Evolutionary conservation across 1,140 invertebrate genomes (phyloP).

Genomic region (Drosophila kanapiae): DNA sequence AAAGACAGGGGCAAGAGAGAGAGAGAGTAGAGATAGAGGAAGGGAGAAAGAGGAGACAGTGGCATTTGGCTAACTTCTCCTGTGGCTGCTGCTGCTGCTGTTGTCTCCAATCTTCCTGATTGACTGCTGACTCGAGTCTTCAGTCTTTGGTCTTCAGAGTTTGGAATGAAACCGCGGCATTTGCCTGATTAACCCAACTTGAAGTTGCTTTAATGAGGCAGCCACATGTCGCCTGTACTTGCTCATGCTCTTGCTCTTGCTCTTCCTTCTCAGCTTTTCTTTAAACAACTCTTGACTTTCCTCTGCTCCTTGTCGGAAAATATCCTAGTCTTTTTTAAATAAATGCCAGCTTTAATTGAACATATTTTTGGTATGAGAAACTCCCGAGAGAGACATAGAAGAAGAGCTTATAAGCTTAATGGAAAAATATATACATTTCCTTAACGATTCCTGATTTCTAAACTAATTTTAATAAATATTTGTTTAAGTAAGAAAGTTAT

Average conservation of each 20-base stretch:
- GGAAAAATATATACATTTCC: not conserved
- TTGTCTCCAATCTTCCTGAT: conserved; percentile 56
- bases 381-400: not conserved
- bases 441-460: not conserved
- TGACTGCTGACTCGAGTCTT: conserved; percentile 54
- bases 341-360: not conserved
- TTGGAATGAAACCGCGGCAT: conserved; percentile 23
- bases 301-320: not conserved
- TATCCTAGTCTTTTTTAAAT: not conserved
- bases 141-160: conserved; percentile 5
- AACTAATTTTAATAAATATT: not conserved
- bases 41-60: conserved; percentile 12
- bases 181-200: conserved; percentile 69
- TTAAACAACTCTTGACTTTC: not conserved
- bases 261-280: not conserved
- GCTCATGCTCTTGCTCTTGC: not conserved
- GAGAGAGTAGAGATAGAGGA: not conserved
- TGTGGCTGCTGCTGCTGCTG: conserved; percentile 9
- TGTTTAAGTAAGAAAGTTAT: not conserved
- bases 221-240: conserved; percentile 55
- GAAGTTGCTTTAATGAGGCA: conserved; percentile 72
- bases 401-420: not conserved
- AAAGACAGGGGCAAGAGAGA: not conserved
- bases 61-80: conserved; percentile 66
- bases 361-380: too few relatives aligned